Evolutionary conservation across 2,113 vertebrate species (phyloP).

Genomic region (Thymallus thymallus): DNA sequence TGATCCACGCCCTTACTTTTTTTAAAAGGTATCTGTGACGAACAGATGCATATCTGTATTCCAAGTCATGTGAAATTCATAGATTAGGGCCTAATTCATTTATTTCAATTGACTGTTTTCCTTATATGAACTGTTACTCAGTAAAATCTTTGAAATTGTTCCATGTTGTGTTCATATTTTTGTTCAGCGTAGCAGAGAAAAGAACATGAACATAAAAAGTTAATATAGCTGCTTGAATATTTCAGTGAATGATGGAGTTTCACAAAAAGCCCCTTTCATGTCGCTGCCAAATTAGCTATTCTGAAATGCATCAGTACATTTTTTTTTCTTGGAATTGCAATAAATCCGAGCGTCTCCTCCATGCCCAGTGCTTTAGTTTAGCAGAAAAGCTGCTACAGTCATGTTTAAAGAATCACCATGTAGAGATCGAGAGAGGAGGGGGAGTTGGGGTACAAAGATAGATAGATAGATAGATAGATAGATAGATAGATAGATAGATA

Average conservation of each 20-base stretch:
- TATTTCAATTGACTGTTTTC: too few species aligned
- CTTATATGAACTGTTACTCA: neutral
- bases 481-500: too few species aligned
- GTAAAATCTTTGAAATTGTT: too few species aligned
- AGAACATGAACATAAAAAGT: conserved; percentile 16
- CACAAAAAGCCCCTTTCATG: neutral
- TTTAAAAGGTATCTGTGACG: too few species aligned
- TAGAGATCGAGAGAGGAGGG: neutral
- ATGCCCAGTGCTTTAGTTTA: neutral
- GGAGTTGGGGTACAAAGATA: too few species aligned
- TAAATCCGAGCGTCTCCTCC: neutral
- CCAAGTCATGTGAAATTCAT: too few species aligned
- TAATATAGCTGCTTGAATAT: conserved; percentile 34
- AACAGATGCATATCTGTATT: too few species aligned
- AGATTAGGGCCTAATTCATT: too few species aligned
- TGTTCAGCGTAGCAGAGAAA: neutral
- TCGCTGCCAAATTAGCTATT: conserved; percentile 18
- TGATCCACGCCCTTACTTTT: too few species aligned
- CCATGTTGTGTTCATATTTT: neutral
- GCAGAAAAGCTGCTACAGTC: neutral
- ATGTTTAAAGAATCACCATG: neutral
- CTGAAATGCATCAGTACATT: neutral
- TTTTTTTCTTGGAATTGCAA: neutral
- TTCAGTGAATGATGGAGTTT: conserved; percentile 22
- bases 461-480: too few species aligned